Evolutionary conservation across 1,140 invertebrate species (phyloP), one percentile per base, ranked within the genome.

Genomic region (Dufourea novaeangliae): DNA sequence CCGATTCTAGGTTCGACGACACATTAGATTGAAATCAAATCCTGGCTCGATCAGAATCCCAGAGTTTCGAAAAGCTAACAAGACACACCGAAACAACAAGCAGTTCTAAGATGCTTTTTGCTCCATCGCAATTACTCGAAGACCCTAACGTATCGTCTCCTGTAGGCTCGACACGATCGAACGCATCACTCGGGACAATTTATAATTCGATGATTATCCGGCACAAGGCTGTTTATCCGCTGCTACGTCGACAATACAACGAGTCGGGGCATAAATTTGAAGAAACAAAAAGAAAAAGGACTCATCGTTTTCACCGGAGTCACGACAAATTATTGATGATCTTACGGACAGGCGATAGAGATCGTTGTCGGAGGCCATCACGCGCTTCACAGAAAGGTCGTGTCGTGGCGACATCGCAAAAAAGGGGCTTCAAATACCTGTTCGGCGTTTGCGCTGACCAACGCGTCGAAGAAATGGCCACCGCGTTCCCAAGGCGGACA

Each of bases 241-340:
- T 22, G 54, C 50, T 37, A 44, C 63, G 74, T 22, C 67, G 80
- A 64, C 66, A 82, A 50, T 66, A 22, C 20, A 25, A 41, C 63
- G 75, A 78, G 67, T 50, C 70, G 74, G 50, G 70, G 56, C 62
- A 83, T 83, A 82, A 82, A 77, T 83, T 78, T 71, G 46, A n/a
- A n/a, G n/a, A n/a, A n/a, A 39, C 22, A 59, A 20, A 68, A 46
- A 82, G 66, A 46, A 44, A 63, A 78, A 61, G 62, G 50, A 50
- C 67, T 17, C 50, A 54, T 39, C 39, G 74, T 71, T 82, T 82
- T 83, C 77, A 74, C 78, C 68, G 39, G 14, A 66, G 39, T 41
- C 67, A 54, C 71, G 62, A 78, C 74, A 82, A 83, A 83, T 83
- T 83, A 83, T 83, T 73, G 77, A 83, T 82, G 63, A 75, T 75